phyloP scores from a whole-genome alignment of 2,888 invertebrate species.

The Campoplex capitator region DNA sequence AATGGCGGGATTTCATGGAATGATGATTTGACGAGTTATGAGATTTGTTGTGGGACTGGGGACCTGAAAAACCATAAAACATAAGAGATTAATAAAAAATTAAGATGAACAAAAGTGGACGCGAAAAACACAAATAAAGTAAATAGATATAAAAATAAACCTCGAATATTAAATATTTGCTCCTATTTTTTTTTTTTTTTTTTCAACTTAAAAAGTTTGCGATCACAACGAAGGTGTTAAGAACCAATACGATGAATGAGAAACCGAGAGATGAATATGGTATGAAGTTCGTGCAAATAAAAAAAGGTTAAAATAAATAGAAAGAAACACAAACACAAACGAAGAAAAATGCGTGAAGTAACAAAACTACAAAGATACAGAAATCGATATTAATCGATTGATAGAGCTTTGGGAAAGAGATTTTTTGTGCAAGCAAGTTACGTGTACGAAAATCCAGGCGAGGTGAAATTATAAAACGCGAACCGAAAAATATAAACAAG shows the following conservation, averaged over 20 bases:
- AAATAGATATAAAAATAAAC: background rate
- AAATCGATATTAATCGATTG: constrained; percentile 27
- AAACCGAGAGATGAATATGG: background rate
- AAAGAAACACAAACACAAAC: constrained; percentile 29
- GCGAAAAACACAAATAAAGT: constrained; percentile 35
- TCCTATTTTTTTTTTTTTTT: background rate
- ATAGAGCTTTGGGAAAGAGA: background rate
- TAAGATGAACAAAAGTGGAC: constrained; percentile 25
- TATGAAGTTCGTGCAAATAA: background rate
- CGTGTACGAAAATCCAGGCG: constrained; percentile 37
- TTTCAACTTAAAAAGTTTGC: background rate
- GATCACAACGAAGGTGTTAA: background rate
- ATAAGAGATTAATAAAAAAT: constrained; percentile 67
- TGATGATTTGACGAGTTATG: constrained; percentile 83
- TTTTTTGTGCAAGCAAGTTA: constrained; percentile 27
- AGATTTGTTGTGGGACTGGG: constrained; percentile 80
- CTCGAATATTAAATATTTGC: background rate
- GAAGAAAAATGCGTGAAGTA: background rate
- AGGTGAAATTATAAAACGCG: constrained; percentile 41
- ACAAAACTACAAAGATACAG: background rate
- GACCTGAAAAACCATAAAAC: constrained; percentile 79
- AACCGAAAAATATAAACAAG: constrained; percentile 65
- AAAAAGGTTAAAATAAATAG: background rate
- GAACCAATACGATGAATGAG: background rate
- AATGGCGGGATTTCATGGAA: constrained; percentile 82